These are phyloP conservation scores for Pyrrhosoma nymphula DNA, from an alignment of 2,888 invertebrate genomes.

Conservation along the genomic window DNA sequence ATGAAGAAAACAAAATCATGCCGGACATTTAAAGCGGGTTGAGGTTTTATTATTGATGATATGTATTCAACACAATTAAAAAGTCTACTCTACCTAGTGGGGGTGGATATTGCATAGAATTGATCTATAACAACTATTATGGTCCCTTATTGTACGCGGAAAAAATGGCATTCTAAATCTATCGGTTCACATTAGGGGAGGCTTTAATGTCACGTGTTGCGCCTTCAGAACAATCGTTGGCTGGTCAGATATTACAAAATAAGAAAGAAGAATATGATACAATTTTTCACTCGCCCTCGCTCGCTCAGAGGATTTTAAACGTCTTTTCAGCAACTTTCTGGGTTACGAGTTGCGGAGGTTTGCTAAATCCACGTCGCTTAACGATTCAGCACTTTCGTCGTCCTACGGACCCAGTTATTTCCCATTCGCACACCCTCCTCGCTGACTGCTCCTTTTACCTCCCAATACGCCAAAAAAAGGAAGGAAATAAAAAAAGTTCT, in stretches of 20 bases:
- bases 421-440: background rate
- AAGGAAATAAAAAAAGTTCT: background rate
- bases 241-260: background rate
- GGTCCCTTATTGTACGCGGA: no score
- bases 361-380: constrained; percentile 8
- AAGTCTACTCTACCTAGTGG: no score
- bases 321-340: constrained; percentile 18
- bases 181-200: background rate
- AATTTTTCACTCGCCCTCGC: background rate
- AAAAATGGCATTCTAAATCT: no score
- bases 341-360: background rate
- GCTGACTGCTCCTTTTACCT: no score
- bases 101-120: no score
- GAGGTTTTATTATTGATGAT: no score
- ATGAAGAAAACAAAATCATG: no score
- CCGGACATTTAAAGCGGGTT: no score
- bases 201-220: background rate
- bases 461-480: no score
- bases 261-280: background rate
- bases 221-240: background rate
- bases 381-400: constrained; percentile 18
- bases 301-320: background rate
- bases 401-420: background rate
- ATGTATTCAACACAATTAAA: no score
- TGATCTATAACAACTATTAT: no score